Conservation (phyloP, 2,113 vertebrate genomes). For the Anser cygnoides region DNA sequence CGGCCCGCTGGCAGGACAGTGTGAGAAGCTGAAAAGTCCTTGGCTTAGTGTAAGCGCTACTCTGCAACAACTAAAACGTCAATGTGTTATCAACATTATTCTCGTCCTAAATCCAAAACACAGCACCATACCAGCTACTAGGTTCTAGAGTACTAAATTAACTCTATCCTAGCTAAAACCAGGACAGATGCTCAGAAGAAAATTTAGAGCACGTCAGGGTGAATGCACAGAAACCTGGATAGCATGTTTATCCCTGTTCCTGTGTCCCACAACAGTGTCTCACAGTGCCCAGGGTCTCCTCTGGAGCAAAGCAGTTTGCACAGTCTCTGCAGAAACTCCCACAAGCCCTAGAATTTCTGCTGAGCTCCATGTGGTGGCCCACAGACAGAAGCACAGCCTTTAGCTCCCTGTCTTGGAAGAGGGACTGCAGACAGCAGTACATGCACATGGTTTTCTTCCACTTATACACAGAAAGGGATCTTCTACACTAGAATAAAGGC, state of each 20-base stretch:
- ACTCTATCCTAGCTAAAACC: too few species aligned
- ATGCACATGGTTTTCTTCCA: fast-evolving
- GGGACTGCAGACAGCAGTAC: neutral
- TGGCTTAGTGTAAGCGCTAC: too few species aligned
- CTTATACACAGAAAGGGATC: neutral
- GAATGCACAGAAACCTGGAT: neutral
- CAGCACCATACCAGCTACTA: too few species aligned
- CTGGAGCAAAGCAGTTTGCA: neutral
- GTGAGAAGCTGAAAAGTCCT: too few species aligned
- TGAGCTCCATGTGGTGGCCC: neutral
- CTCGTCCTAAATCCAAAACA: too few species aligned
- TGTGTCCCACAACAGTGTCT: neutral
- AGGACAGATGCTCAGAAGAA: neutral
- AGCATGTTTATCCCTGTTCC: neutral
- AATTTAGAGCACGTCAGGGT: neutral
- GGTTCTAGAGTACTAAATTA: too few species aligned
- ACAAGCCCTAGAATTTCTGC: neutral
- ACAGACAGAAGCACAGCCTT: neutral
- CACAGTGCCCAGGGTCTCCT: neutral
- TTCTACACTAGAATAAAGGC: neutral
- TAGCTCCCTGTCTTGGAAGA: neutral
- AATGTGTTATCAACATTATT: too few species aligned
- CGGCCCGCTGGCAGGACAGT: too few species aligned
- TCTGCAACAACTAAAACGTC: too few species aligned
- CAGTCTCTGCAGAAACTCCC: neutral